These are phyloP conservation scores for Microctonus aethiopoides DNA, from an alignment of 2,888 invertebrate genomes.

Conservation along the genomic window DNA sequence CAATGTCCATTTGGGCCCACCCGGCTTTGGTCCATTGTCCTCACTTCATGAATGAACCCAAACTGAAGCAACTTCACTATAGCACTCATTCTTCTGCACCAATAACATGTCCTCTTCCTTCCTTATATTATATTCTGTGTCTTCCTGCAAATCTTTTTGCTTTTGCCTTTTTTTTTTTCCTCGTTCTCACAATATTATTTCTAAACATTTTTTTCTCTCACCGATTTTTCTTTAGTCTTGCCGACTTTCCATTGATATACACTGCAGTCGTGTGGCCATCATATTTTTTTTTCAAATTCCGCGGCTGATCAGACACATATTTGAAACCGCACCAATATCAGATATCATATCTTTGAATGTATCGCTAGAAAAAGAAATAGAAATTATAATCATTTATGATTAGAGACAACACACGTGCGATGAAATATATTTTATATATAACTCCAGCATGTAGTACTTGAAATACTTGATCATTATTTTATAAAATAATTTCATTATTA, in stretches of 20 bases:
- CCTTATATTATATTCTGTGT: neutral
- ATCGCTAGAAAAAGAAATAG: no score
- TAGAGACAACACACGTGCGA: neutral
- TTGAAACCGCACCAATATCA: neutral
- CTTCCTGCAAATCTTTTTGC: neutral
- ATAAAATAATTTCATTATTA: no score
- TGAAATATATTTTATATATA: neutral
- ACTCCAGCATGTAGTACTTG: no score
- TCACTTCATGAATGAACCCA: conserved; percentile 56
- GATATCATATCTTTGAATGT: neutral
- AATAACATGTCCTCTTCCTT: neutral
- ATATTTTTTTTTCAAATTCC: neutral
- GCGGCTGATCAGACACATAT: neutral
- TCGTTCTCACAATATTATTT: neutral
- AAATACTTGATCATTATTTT: no score
- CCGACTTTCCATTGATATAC: neutral
- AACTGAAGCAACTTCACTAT: conserved; percentile 36
- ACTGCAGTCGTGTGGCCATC: neutral
- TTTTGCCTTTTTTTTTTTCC: neutral
- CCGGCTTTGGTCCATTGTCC: conserved; percentile 50
- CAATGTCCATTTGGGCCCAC: conserved; percentile 46
- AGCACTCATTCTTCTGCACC: neutral
- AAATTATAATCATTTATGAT: neutral
- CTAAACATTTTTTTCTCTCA: neutral
- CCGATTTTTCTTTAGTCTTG: no score